Evolutionary conservation across 2,888 invertebrate genomes (phyloP), one percentile per base, ranked within the genome.

Genomic region (Dromius quadrimaculatus): DNA sequence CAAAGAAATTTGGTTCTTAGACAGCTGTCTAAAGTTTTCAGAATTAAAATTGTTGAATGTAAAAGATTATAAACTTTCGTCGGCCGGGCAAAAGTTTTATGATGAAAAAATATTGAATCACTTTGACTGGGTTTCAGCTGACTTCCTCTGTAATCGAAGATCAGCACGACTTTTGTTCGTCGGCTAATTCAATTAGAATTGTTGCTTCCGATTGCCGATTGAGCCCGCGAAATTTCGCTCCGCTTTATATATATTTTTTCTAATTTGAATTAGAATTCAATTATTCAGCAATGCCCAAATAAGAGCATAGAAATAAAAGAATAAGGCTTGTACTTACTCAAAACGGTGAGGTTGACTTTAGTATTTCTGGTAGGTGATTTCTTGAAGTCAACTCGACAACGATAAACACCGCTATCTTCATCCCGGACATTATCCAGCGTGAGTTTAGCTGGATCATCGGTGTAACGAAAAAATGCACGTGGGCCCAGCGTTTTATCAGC

Each of bases 341-440:
- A 93, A 76, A 95, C 92, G 76, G 93, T 93, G 78, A 95, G 89
- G 83, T 94, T 94, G 83, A 95, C 92, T 84, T 91, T 90, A 77
- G 92, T 87, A 81, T 95, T 94, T 76, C 93, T 88, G 1, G 95
- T 95, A 0, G 94, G 95, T 8, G 94, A 92, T 81, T 92, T 92
- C 80, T 91, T 92, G 85, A 95, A 95, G 85, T 95, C 95, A 3
- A 95, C 94, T 71, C 95, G 86, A 83, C 95, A 95, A 72, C 94
- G 87, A 84, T 95, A 95, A 73, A 93, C 86, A 9, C 94, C 95
- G 1, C 90, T 91, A 79, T 95, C 95, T 41, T 85, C 85, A 72
- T 90, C 90, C 65, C 87, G 85, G 62, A 93, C 91, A 76, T 87
- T 88, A 80, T 92, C 90, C 71, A 94, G 86, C 75, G 89, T 89